Conservation (phyloP, 1,140 invertebrate genomes). For the Drosophila seguyi region DNA sequence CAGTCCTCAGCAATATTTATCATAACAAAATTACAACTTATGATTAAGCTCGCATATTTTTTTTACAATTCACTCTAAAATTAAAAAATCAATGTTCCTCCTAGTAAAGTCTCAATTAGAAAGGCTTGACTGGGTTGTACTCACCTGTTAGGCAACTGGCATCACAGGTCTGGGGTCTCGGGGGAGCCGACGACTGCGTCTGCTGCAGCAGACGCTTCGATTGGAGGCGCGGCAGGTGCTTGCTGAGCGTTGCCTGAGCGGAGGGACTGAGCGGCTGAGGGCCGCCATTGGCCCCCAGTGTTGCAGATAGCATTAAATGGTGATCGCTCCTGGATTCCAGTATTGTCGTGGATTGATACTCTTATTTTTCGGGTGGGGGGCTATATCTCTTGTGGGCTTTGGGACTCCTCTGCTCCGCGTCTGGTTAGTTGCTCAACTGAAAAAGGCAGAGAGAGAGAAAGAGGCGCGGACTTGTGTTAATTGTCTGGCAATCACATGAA, state of each 20-base stretch:
- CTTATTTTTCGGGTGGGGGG: not conserved
- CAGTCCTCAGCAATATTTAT: not conserved
- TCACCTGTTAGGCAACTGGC: slow-evolving; percentile 80
- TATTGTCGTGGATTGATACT: slow-evolving; percentile 19
- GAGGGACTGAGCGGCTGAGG: slow-evolving; percentile 79
- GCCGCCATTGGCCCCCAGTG: slow-evolving; percentile 75
- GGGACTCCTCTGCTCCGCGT: slow-evolving; percentile 29
- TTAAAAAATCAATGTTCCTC: not conserved
- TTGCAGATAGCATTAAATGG: slow-evolving; percentile 77
- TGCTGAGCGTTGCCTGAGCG: slow-evolving; percentile 82
- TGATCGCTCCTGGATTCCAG: slow-evolving; percentile 34
- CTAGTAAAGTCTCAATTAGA: not conserved
- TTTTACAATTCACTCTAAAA: not conserved
- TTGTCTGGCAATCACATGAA: slow-evolving; percentile 68
- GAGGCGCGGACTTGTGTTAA: slow-evolving; percentile 55
- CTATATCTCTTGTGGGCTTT: not conserved
- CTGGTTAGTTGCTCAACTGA: slow-evolving; percentile 56
- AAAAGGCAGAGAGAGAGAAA: slow-evolving; percentile 31
- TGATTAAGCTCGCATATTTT: not conserved
- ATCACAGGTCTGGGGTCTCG: slow-evolving; percentile 73
- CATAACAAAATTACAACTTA: not conserved
- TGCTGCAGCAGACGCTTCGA: slow-evolving; percentile 78
- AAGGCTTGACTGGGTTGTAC: not conserved
- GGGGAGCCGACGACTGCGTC: slow-evolving; percentile 22
- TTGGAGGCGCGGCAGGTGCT: slow-evolving; percentile 80